Evolutionary conservation across 2,888 invertebrate genomes (phyloP), one percentile per base, ranked within the genome.

Genomic region (Ecdyonurus torrentis): DNA sequence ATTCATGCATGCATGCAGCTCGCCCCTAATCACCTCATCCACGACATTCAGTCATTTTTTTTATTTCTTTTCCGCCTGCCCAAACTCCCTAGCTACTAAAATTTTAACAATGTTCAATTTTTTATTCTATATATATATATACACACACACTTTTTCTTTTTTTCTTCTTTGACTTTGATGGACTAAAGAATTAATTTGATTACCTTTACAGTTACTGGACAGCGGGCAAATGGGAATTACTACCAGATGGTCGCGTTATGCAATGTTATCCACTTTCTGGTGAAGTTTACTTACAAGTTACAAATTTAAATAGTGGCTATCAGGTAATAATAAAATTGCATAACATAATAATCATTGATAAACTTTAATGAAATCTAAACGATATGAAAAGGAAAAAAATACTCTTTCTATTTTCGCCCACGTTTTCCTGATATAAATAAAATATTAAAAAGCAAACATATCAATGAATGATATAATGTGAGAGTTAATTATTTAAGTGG

Each of bases 241-340:
- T 65, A 2, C 63, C 61, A n/a, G 60, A 22, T 1, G 20, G 55
- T 1, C 63, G 37, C 2, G 2, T 66, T 0, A 75, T 83, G 58
- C 79, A 76, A 52, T 82, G 87, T 0, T 86, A 85, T 74, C 86
- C 86, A 0, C 70, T 87, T 7, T 86, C 87, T 69, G 87, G 87
- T 0, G 86, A 87, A 74, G 83, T 86, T n/a, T 86, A 86, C 71
- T 83, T 84, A 0, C 85, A 86, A 73, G 77, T 86, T n/a, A 81
- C 85, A 63, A 85, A 86, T 69, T 76, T 87, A 69, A 83, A 85
- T 0, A 80, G 82, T 0, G 78, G 82, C 10, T 86, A 84, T 69
- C 77, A 81, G 70, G 86, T 86, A 70, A 79, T 79, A 71, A 70
- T 37, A 7, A 25, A 19, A 2, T 25, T 18, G 23, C 15, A 10